Evolutionary conservation across 1,140 invertebrate species (phyloP).

Genomic region (Danaus melanippus): DNA sequence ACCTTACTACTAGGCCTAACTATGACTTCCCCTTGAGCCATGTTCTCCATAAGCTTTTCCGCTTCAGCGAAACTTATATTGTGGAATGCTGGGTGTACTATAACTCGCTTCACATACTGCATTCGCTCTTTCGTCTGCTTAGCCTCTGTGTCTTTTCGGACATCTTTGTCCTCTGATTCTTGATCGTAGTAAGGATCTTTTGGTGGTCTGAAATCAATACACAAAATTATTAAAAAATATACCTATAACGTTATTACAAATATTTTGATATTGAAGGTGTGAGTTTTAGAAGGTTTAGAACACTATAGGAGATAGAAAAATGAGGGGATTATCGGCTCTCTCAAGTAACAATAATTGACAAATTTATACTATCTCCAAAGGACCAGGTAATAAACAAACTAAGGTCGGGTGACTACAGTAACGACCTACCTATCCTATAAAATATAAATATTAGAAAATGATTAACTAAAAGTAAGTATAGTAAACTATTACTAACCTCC

Average conservation of each 20-base stretch:
- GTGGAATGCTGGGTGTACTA: slow-evolving; percentile 97
- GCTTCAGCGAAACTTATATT: slow-evolving; percentile 96
- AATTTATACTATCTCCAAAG: too few species aligned
- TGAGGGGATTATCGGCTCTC: too few species aligned
- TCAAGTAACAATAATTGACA: too few species aligned
- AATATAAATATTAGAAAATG: too few species aligned
- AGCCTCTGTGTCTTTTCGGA: slow-evolving; percentile 83
- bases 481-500: slow-evolving; percentile 75
- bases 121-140: slow-evolving; percentile 85
- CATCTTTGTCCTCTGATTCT: slow-evolving; percentile 87
- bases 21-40: slow-evolving; percentile 97
- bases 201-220: slow-evolving; percentile 74
- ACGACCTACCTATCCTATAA: too few species aligned
- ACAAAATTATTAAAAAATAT: slow-evolving; percentile 5
- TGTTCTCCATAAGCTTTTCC: slow-evolving; percentile 89
- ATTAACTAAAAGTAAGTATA: too few species aligned
- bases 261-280: too few species aligned
- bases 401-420: too few species aligned
- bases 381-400: too few species aligned
- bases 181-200: slow-evolving; percentile 95
- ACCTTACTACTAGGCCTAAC: slow-evolving; percentile 96
- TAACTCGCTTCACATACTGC: slow-evolving; percentile 95
- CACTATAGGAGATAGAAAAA: too few species aligned
- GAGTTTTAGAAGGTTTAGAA: too few species aligned
- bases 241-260: too few species aligned